Evolutionary conservation across 2,113 vertebrate genomes (phyloP).

Genomic region (Spea bombifrons): DNA sequence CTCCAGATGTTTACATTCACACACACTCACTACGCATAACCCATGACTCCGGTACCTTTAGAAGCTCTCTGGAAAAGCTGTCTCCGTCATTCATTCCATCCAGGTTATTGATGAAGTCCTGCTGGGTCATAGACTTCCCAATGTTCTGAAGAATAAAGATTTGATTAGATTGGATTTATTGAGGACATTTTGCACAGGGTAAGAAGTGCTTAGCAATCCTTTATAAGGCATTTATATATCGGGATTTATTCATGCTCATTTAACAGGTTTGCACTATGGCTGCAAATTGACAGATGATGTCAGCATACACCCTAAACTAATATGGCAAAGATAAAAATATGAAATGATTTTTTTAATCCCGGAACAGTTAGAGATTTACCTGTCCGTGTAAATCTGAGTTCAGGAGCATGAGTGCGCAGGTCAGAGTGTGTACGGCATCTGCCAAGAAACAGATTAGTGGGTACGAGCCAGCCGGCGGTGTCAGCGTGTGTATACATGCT

Average conservation of each 20-base stretch:
- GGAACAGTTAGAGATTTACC: slow-evolving; percentile 61
- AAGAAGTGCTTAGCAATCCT: no score
- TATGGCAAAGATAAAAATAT: no score
- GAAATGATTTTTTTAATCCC: no score
- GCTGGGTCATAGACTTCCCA: slow-evolving; percentile 81
- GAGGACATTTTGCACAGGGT: no score
- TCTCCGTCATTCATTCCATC: slow-evolving; percentile 75
- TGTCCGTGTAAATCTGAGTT: slow-evolving; percentile 89
- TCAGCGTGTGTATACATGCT: background rate
- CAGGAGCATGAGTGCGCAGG: slow-evolving; percentile 87
- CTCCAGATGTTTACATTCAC: no score
- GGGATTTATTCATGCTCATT: no score
- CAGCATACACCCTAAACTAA: no score
- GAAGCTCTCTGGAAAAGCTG: slow-evolving; percentile 78
- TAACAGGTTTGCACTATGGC: no score
- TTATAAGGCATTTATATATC: no score
- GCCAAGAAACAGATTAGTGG: slow-evolving; percentile 1
- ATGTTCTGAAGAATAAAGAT: slow-evolving; percentile 68
- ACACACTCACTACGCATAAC: background rate
- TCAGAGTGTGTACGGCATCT: slow-evolving; percentile 79
- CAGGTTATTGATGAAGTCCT: slow-evolving; percentile 81
- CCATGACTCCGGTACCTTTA: slow-evolving; percentile 81
- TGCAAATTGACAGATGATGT: no score
- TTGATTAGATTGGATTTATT: background rate
- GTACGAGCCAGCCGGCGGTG: no score